Evolutionary conservation across 2,888 invertebrate genomes (phyloP).

Genomic region (Eupithecia centaureata): DNA sequence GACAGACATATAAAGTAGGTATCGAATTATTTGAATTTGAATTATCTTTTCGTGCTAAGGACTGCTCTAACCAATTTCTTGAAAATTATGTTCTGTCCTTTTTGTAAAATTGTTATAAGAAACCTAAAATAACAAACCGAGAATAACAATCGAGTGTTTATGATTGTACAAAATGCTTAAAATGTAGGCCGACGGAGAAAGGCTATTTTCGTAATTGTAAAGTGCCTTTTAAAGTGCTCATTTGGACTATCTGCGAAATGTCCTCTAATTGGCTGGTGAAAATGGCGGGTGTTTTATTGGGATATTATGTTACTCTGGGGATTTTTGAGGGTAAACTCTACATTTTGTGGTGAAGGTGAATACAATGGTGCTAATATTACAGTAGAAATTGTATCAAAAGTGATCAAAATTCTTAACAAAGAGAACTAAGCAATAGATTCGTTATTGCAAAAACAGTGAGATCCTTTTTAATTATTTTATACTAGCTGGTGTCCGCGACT

Average conservation of each 20-base stretch:
- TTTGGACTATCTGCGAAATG: conserved; percentile 28
- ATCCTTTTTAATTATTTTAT: too few species aligned
- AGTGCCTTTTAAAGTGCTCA: conserved; percentile 26
- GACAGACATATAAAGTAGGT: too few species aligned
- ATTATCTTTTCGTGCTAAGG: too few species aligned
- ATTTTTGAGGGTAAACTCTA: conserved; percentile 7
- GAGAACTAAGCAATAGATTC: neutral
- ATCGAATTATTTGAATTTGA: too few species aligned
- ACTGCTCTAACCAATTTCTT: too few species aligned
- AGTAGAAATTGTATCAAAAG: neutral
- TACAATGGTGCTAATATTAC: neutral
- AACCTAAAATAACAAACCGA: neutral
- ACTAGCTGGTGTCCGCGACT: too few species aligned
- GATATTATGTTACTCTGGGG: conserved; percentile 9
- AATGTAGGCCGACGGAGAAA: conserved; percentile 15
- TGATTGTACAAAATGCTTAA: conserved; percentile 7
- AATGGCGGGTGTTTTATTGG: conserved; percentile 15
- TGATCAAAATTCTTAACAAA: neutral
- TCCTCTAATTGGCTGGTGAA: conserved; percentile 22
- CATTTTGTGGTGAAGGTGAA: neutral
- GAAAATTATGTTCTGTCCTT: neutral
- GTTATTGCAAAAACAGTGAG: too few species aligned
- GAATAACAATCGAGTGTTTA: neutral
- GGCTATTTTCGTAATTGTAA: conserved; percentile 31
- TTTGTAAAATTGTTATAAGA: neutral